Conservation (phyloP, 2,797 vertebrate genomes). For the Tokudaia tokunoshimensis region DNA sequence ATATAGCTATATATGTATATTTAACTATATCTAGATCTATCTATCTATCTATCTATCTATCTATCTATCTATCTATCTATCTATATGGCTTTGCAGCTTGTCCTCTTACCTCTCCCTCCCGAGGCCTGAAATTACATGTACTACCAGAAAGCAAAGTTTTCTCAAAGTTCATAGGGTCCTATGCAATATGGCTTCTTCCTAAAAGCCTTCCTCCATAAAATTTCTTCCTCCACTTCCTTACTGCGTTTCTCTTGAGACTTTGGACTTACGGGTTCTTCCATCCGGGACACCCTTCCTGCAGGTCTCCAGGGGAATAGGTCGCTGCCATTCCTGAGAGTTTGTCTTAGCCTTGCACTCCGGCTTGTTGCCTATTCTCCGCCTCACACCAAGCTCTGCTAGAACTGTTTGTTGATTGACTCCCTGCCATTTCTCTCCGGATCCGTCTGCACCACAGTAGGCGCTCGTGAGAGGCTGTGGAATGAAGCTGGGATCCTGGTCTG, state of each 20-base stretch:
- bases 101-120: background rate
- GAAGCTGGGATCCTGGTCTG: background rate
- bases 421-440: background rate
- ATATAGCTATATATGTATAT: background rate
- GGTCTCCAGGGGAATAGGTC: background rate
- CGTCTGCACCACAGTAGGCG: background rate
- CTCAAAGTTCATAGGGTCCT: background rate
- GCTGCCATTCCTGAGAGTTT: background rate
- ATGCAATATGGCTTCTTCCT: background rate
- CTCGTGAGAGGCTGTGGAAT: background rate
- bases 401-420: background rate
- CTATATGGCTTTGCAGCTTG: background rate
- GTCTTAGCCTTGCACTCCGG: background rate
- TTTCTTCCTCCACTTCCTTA: background rate
- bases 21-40: too few species aligned
- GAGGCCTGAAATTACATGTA: background rate
- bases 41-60: too few species aligned
- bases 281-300: background rate
- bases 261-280: background rate
- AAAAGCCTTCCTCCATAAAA: background rate
- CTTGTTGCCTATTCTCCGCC: background rate
- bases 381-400: background rate
- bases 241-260: background rate
- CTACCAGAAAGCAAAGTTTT: background rate
- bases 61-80: too few species aligned